A percentile compares a stretch with the other conserved stretches of the same genome.
Conservation (phyloP, 2,888 invertebrate genomes). For the Pterostichus niger region DNA sequence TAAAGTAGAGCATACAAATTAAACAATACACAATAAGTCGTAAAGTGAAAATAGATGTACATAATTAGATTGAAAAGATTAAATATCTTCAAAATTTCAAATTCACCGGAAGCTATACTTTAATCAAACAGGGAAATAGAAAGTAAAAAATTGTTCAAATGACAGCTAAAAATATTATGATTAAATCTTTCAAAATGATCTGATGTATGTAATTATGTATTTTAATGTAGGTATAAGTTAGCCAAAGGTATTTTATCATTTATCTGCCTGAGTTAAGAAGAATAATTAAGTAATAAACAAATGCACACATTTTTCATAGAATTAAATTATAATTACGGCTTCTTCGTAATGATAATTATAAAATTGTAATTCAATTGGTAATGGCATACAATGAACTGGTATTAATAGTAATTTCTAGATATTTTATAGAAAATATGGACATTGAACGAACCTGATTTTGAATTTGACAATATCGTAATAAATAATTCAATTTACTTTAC, state of each 20-base stretch:
- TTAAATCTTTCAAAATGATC: constrained; percentile 3
- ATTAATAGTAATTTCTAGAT: neutral
- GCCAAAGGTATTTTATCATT: neutral
- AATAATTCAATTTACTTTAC: too few species aligned
- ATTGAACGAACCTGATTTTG: too few species aligned
- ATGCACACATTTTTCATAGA: neutral
- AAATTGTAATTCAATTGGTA: neutral
- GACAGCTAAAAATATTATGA: constrained; percentile 12
- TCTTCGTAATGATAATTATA: constrained; percentile 1
- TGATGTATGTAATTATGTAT: constrained; percentile 27
- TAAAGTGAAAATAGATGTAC: constrained; percentile 20
- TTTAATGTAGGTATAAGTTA: constrained; percentile 5
- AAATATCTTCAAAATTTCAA: constrained; percentile 37
- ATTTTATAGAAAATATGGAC: too few species aligned
- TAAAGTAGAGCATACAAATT: too few species aligned
- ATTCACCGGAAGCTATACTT: constrained; percentile 3
- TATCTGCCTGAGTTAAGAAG: constrained; percentile 1
- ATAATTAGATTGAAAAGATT: constrained; percentile 34
- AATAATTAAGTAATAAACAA: constrained; percentile 45
- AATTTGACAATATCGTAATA: too few species aligned
- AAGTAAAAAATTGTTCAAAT: constrained; percentile 37
- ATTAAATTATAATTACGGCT: neutral
- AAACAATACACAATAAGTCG: neutral
- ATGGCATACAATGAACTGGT: neutral
- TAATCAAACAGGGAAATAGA: constrained; percentile 16